Conservation (phyloP, 1,140 invertebrate species). For the Papilio xuthus region DNA sequence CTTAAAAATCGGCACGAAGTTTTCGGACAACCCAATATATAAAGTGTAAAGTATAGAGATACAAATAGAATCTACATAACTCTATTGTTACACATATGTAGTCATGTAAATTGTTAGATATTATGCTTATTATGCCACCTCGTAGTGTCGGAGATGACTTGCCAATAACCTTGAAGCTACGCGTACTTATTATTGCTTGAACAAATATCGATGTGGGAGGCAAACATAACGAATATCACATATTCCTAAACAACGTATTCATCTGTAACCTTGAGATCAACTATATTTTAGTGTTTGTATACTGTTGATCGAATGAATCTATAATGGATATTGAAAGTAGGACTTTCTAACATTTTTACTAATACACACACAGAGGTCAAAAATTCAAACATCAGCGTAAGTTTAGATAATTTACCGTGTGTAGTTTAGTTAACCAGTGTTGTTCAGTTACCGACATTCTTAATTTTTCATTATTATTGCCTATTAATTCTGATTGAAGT, state of each 20-base stretch:
- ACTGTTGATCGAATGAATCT: background rate
- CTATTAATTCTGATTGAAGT: background rate
- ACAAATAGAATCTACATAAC: background rate
- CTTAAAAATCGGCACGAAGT: no score
- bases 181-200: slow-evolving; percentile 8
- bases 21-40: no score
- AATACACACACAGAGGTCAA: no score
- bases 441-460: no score
- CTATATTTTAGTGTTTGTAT: background rate
- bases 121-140: slow-evolving; percentile 1
- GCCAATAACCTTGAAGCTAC: slow-evolving; percentile 33
- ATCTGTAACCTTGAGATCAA: background rate
- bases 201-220: slow-evolving; percentile 33
- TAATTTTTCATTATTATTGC: no score
- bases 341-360: no score
- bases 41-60: background rate
- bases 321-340: background rate
- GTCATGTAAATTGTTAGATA: slow-evolving; percentile 7
- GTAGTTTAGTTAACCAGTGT: no score
- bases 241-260: background rate
- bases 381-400: no score
- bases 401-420: no score
- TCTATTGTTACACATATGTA: background rate
- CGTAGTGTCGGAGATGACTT: slow-evolving; percentile 1
- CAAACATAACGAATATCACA: slow-evolving; percentile 13